Conservation (phyloP, 2,113 vertebrate species). For the Percopsis transmontana region DNA sequence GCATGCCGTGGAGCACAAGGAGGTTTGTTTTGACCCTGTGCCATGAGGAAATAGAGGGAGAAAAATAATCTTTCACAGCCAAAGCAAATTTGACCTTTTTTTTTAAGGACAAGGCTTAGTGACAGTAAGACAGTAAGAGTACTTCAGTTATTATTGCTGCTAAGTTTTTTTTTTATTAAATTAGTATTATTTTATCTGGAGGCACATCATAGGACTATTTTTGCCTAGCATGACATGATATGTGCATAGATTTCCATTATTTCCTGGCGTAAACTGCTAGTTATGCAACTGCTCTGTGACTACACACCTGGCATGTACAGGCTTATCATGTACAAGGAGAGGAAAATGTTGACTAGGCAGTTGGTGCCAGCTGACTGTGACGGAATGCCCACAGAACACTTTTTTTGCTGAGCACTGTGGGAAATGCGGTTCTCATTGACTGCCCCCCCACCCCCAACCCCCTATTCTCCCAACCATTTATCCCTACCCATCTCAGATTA, state of each 20-base stretch:
- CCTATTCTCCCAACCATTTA: not conserved
- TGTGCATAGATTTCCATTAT: not conserved
- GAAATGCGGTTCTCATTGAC: constrained; percentile 36
- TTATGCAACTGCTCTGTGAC: not conserved
- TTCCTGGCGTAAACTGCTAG: constrained; percentile 14
- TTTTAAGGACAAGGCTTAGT: not conserved
- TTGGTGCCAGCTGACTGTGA: constrained; percentile 50
- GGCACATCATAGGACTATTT: not conserved
- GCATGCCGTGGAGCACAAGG: constrained; percentile 20
- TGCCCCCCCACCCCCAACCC: constrained; percentile 1
- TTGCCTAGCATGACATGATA: not conserved
- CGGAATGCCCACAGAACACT: constrained; percentile 14
- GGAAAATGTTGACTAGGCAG: constrained; percentile 57
- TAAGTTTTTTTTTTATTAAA: not conserved
- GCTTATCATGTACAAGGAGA: constrained; percentile 2
- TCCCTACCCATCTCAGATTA: constrained; percentile 40
- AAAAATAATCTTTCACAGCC: not conserved
- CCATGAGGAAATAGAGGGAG: constrained; percentile 51
- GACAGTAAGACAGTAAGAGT: not conserved
- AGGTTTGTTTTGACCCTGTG: constrained; percentile 21
- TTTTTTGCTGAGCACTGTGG: constrained; percentile 66
- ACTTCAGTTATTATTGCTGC: not conserved
- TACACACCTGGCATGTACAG: constrained; percentile 6
- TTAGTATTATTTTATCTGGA: too few relatives aligned
- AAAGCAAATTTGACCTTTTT: not conserved